Base-by-base conservation (phyloP, 1,140 invertebrate species). In the Brachystomella parvula region DNA sequence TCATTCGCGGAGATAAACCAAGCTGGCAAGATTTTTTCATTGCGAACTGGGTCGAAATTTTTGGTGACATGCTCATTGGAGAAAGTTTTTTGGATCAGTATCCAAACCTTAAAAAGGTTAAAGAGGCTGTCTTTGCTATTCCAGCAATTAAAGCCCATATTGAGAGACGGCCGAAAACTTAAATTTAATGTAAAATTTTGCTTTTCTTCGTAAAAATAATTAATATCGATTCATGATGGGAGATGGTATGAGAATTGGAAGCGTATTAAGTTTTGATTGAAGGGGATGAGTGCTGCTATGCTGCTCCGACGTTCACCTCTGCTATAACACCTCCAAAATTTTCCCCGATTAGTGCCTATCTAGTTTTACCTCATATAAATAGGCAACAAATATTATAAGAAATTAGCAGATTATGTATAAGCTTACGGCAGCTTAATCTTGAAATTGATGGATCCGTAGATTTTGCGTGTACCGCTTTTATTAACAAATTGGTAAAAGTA, bases 81-180 rank as follows among this genome's bases (percentile, higher is more conserved):
- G 2, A 59, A 30, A 30, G 44, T 19, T 12, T 57, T 24, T 24
- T 68, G 31, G 57, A 62, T 19, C 64, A 68, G 24, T 53, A 31
- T 58, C 68, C 68, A 47, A 56, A 24, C 15, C 17, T 67, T 19
- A 60, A 67, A 31, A 53, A 39, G 24, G 21, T 72, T 0, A 28
- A 21, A 17, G 57, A 63, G 19, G 44, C 49, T 49, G 60, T 72
- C 21, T 53, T 29, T 15, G 39, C 30, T 2, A 64, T 72, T 30
- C 65, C 71, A 2, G 29, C 57, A 9, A 75, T 75, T 59, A 75
- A 75, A 61, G 64, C 66, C 31, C 75, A 70, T 71, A 58, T 75
- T 29, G 64, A 64, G 31, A 69, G 60, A 28, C 65, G 74, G 15
- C 57, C 57, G 30, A 59, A 28, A 28, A 29, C 57, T 3, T 12